Evolutionary conservation across 2,113 vertebrate species (phyloP), one percentile per base, ranked within the genome.

Genomic region (Menura novaehollandiae): DNA sequence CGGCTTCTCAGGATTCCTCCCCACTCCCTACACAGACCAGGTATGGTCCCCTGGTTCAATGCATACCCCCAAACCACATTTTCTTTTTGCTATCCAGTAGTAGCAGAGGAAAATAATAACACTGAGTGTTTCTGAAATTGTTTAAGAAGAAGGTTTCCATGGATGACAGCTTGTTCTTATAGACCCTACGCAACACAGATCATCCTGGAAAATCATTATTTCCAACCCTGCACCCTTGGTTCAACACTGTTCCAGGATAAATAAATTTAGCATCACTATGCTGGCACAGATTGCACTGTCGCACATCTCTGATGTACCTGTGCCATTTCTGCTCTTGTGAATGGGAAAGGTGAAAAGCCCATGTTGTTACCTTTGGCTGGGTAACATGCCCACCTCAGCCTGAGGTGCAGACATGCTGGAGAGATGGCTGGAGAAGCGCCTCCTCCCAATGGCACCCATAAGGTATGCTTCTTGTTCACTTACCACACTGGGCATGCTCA

Each of bases 401-500:
- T 99, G 99, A 96, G 98, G 98, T 96, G 98, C 93, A 24, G 98
- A 98, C 27, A 98, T 93, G 93, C 98, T 99, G 46, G 99, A 99
- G 97, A 99, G 98, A 72, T 99, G 99, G 97, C 99, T 99, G 98
- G 99, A 99, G 98, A 99, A 99, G 18, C 99, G 97, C 41, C 99
- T 98, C 97, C 99, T 99, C 67, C 99, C 98, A 88, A 99, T 98
- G 97, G 98, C 89, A 44, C 98, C 98, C 94, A 99, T 98, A 91
- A 99, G 97, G 98, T 99, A 99, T 88, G 98, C 98, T 97, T 99
- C 99, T 15, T 99, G 99, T 96, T 99, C 99, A 98, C 99, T 99
- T 98, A 99, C 99, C 98, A 99, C 99, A 93, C 99, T 99, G 98
- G 99, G 99, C 95, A 99, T 99, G 95, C 99, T 99, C 77, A 99